Percentiles rank a stretch among this genome's conserved stretches.
phyloP scores from a whole-genome alignment of 1,140 invertebrate species.

The Epicauta chinensis region DNA sequence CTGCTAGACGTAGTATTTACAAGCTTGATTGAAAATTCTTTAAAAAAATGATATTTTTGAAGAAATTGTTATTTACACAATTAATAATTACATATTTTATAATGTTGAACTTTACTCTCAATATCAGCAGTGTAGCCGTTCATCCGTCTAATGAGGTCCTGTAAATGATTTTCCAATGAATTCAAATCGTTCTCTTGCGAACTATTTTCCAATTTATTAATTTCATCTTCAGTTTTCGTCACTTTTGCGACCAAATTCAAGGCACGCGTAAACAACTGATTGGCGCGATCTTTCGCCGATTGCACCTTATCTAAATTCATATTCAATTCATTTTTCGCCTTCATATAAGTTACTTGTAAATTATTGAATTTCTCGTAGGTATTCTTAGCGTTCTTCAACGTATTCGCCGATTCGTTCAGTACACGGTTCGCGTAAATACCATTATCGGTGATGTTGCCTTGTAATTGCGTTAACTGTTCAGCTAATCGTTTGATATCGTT shows the following conservation, averaged over 20 bases:
- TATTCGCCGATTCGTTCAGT: conserved; percentile 33
- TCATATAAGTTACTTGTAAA: conserved; percentile 31
- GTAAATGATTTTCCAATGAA: conserved; percentile 35
- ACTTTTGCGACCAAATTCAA: conserved; percentile 33
- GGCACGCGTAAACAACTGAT: conserved; percentile 33
- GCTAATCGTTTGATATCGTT: conserved; percentile 27
- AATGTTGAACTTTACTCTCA: conserved; percentile 31
- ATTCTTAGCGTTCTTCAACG: conserved; percentile 30
- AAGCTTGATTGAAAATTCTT: conserved; percentile 3
- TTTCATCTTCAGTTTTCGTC: conserved; percentile 28
- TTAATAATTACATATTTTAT: conserved; percentile 32
- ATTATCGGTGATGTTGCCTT: conserved; percentile 36
- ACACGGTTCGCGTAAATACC: conserved; percentile 34
- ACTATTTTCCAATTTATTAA: conserved; percentile 40
- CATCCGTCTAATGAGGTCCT: conserved; percentile 42
- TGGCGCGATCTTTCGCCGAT: conserved; percentile 31
- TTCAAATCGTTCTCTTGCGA: conserved; percentile 37
- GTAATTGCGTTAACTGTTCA: conserved; percentile 30
- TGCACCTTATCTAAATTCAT: conserved; percentile 32
- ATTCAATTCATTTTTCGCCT: conserved; percentile 25
- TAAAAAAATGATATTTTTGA: conserved; percentile 1
- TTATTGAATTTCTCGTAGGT: conserved; percentile 27
- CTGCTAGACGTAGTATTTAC: conserved; percentile 10
- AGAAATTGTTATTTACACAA: conserved; percentile 17
- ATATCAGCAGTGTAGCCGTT: conserved; percentile 25